Base-by-base conservation (phyloP, 2,113 vertebrate species). In the Oplegnathus fasciatus region DNA sequence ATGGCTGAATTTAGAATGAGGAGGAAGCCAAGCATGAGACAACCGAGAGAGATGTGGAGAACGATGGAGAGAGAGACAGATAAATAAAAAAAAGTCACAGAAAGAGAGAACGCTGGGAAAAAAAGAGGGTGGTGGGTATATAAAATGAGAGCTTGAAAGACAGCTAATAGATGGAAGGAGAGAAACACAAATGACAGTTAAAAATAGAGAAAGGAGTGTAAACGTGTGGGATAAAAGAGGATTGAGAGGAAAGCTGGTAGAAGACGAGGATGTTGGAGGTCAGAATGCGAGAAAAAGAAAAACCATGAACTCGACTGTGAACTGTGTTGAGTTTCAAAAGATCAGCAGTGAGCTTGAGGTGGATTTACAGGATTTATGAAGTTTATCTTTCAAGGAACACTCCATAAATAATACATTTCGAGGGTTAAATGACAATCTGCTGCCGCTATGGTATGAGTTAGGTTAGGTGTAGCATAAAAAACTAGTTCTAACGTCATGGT, bases 1-100 rank as follows among this genome's bases (percentile, higher is more conserved):
- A 85, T 69, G 79, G 75, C 54, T 80, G 85, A 86, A 89, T 90
- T 69, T 73, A 20, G 75, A 87, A 89, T 84, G 79, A 92, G 82
- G 74, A 82, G 66, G 84, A 86, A 87, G 67, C 32, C 58, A 15
- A 66, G 67, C 78, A 11, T 68, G 75, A 90, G 79, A 69, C 54
- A 71, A 61, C 20, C 0, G 42, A 20, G 74, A 50, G 32, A 40
- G 40, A 34, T 8, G 58, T 32, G n/a, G 24, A 74, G 30, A 34
- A n/a, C 42, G 24, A 79, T 3, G 11, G 28, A 58, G 26, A 32
- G 34, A 28, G 75, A 34, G 9, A 62, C 4, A 34, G 34, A 46
- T 1, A 9, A 11, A 73, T n/a, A 26, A 32, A 32, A 22, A n/a
- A 5, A 26, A 58, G 22, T 55, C 26, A 24, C 22, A 66, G 15